These are phyloP conservation scores for Cossypha dichroa DNA, from an alignment of 2,797 vertebrate genomes.

Conservation along the genomic window DNA sequence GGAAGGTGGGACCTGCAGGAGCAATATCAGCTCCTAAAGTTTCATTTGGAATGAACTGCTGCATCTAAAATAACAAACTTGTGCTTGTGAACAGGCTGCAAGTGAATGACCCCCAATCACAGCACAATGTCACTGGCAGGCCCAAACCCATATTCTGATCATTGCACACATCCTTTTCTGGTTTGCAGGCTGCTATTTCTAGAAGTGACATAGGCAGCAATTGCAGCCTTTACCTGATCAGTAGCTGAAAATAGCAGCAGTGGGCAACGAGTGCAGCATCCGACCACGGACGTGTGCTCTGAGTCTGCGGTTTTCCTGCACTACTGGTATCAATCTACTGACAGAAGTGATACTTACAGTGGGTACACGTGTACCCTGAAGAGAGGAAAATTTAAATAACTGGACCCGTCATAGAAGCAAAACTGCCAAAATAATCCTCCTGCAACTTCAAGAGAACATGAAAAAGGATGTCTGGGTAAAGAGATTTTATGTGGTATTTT, in stretches of 20 bases:
- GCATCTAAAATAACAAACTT: background rate
- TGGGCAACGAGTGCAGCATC: background rate
- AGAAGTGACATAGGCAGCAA: background rate
- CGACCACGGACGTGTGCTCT: rapidly evolving
- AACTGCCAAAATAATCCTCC: background rate
- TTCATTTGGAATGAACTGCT: background rate
- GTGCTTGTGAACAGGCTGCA: background rate
- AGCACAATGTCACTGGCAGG: background rate
- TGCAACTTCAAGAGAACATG: background rate
- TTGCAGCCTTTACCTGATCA: background rate
- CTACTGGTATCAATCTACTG: background rate
- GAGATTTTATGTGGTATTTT: background rate
- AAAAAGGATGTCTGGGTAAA: background rate
- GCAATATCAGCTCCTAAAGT: background rate
- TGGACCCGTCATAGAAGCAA: background rate
- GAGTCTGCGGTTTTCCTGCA: background rate
- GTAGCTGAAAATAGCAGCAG: background rate
- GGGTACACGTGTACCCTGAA: background rate
- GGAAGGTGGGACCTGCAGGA: background rate
- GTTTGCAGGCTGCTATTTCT: background rate
- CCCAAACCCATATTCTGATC: background rate
- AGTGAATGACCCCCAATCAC: background rate
- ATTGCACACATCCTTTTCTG: background rate
- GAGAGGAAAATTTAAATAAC: background rate
- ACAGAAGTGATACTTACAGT: background rate